phyloP scores from a whole-genome alignment of 2,888 invertebrate species.

The Athripsodes cinereus region DNA sequence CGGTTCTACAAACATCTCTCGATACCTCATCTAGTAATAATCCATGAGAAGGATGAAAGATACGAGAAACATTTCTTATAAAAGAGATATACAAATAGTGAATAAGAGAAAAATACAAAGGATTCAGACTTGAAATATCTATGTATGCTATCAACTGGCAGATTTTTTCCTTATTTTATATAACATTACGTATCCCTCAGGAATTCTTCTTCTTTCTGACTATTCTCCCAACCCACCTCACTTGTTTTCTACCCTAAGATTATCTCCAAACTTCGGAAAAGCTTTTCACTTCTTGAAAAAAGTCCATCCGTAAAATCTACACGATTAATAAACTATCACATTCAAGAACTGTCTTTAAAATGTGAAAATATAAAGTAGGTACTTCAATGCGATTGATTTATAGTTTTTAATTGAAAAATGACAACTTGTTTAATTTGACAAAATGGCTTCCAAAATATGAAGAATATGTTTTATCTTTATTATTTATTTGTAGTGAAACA shows the following conservation, averaged over 20 bases:
- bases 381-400: too few relatives aligned
- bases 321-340: neutral
- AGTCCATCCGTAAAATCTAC: too few relatives aligned
- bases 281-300: neutral
- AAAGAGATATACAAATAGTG: neutral
- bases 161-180: neutral
- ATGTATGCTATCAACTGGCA: neutral
- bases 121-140: neutral
- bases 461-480: too few relatives aligned
- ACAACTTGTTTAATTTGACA: too few relatives aligned
- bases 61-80: neutral
- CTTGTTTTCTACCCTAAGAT: neutral
- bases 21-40: neutral
- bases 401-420: too few relatives aligned
- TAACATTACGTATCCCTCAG: too few relatives aligned
- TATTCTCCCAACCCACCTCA: neutral
- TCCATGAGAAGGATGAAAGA: neutral
- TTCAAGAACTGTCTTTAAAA: neutral
- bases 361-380: neutral
- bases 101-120: neutral
- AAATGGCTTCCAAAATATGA: too few relatives aligned
- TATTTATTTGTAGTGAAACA: too few relatives aligned
- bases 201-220: neutral
- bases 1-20: neutral
- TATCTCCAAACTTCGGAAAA: neutral